Percentiles rank a stretch among this genome's conserved stretches.
These are phyloP conservation scores for Alauda arvensis DNA, from an alignment of 2,797 vertebrate genomes.

Conservation along the genomic window DNA sequence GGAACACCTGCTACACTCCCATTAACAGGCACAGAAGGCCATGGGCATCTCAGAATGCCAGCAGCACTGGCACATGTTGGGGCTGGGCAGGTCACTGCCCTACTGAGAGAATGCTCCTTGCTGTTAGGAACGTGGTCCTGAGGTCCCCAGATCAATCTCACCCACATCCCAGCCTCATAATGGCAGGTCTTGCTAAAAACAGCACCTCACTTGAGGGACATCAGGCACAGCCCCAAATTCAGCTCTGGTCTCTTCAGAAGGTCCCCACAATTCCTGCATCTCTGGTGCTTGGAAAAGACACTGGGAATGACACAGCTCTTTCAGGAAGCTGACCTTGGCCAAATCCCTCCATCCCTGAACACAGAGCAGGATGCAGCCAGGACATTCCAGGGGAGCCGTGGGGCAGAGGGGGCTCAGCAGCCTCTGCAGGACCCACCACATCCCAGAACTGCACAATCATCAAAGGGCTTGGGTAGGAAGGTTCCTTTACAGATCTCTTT, in stretches of 20 bases:
- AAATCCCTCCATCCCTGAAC: not conserved
- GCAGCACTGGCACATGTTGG: not conserved
- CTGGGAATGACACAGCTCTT: not conserved
- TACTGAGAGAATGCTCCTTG: not conserved
- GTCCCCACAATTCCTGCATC: not conserved
- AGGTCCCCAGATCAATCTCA: not conserved
- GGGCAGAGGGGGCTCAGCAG: not conserved
- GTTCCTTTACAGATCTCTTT: not conserved
- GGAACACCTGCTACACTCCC: not conserved
- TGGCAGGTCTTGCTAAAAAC: not conserved
- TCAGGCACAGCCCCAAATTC: not conserved
- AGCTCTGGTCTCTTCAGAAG: not conserved
- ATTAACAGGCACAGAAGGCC: not conserved
- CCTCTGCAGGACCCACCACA: not conserved
- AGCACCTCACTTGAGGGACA: not conserved
- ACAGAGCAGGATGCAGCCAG: not conserved
- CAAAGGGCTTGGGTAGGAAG: not conserved
- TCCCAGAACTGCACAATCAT: not conserved
- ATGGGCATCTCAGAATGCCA: not conserved
- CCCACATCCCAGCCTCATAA: not conserved
- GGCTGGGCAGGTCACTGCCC: not conserved
- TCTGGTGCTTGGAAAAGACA: fast-evolving
- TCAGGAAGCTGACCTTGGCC: not conserved
- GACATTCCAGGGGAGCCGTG: not conserved
- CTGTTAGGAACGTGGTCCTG: not conserved